Base-by-base conservation (phyloP, 1,140 invertebrate species). In the Ceratoteleas bidentatus region DNA sequence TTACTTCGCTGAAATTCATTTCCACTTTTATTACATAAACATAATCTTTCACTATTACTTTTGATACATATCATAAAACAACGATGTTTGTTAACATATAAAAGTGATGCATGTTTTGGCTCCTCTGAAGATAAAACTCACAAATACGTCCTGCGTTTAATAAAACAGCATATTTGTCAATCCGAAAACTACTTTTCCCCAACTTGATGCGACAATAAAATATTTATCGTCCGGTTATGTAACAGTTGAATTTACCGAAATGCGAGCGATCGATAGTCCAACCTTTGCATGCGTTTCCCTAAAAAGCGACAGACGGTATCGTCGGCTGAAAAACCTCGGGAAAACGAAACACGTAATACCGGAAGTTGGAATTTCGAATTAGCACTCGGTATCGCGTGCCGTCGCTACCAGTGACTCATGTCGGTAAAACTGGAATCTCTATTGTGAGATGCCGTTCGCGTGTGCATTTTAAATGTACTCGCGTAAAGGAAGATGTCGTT, bases 331-430 rank as follows among this genome's bases (percentile, higher is more conserved):
- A 47, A 47, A 24, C 24, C 1, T 24, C 45, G 45, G 13, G 11
- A 47, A 47, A 47, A 13, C 45, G 45, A 11, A 47, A 47, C 7
- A n/a, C 45, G 6, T 3, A 0, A 6, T 47, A 47, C 45, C 45
- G 45, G 45, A 47, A 47, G 45, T 47, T 47, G 45, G 45, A 47
- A 8, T 40, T 47, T 47, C 45, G 5, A 14, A 47, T 47, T 13
- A 6, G 5, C 13, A 6, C 10, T 47, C 3, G 45, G 6, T 47
- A 47, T 47, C 45, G 13, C 45, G 11, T 47, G 11, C 11, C 6
- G 10, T n/a, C 10, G 13, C 10, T 6, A 47, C 11, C 45, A n/a
- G 45, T 2, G 10, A 11, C 10, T 47, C 13, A 6, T 6, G 45
- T 47, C 45, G 45, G 11, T 47, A 47, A 47, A 47, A 47, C 11